These are phyloP conservation scores for Sakesphorus luctuosus DNA, from an alignment of 2,113 vertebrate genomes.

Conservation along the genomic window DNA sequence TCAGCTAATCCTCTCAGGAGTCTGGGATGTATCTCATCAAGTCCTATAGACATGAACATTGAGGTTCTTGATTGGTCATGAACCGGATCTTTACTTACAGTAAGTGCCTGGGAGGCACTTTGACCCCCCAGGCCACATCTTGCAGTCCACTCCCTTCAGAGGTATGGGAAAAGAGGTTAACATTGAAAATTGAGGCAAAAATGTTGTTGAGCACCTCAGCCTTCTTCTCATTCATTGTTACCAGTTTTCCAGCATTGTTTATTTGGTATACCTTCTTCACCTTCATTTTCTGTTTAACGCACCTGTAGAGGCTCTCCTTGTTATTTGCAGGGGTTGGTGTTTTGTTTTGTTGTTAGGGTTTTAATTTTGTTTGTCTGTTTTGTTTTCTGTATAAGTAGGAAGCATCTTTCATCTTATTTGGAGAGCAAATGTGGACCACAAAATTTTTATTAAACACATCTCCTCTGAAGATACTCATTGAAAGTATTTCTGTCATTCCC, in stretches of 20 bases:
- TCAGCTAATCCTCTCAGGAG: background rate
- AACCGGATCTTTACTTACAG: background rate
- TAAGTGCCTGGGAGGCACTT: background rate
- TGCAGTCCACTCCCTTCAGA: background rate
- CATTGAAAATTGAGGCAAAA: background rate
- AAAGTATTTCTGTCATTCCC: background rate
- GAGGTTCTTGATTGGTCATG: background rate
- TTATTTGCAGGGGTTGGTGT: background rate
- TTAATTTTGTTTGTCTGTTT: background rate
- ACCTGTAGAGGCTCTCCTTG: background rate
- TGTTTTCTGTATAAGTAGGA: background rate
- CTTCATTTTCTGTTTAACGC: background rate
- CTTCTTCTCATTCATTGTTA: background rate
- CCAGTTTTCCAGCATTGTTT: background rate
- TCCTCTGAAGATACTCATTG: background rate
- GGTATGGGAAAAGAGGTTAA: background rate
- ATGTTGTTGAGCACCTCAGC: background rate
- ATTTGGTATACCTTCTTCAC: background rate
- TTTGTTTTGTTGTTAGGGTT: fast-evolving
- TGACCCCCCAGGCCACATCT: background rate
- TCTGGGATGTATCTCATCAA: background rate
- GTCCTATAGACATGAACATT: background rate
- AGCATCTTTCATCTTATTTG: background rate
- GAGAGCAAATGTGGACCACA: background rate
- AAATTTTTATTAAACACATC: background rate